phyloP scores from a whole-genome alignment of 2,888 invertebrate species.

The Heliconius charithonia region DNA sequence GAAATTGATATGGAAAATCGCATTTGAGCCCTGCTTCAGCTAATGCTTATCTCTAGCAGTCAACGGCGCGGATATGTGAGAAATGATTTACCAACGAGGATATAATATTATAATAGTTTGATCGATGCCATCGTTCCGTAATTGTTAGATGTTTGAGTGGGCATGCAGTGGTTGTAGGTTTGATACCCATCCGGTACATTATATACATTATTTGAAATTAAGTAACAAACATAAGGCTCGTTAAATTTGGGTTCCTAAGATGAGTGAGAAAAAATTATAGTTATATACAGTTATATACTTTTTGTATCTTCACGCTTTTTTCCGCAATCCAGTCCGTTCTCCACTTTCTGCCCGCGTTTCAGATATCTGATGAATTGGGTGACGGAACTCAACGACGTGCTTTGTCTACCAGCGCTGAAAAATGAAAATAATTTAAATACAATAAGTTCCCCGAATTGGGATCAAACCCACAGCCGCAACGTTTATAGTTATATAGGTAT shows the following conservation, averaged over 20 bases:
- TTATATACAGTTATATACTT: no score
- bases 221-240: no score
- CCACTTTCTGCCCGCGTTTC: not conserved
- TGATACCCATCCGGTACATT: not conserved
- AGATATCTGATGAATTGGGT: not conserved
- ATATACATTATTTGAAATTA: not conserved
- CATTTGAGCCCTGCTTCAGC: constrained; percentile 1
- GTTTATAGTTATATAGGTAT: no score
- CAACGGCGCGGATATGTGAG: not conserved
- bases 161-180: not conserved
- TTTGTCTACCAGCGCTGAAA: not conserved
- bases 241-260: no score
- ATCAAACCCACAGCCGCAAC: no score
- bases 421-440: not conserved
- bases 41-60: constrained; percentile 9
- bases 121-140: not conserved
- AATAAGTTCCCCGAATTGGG: no score
- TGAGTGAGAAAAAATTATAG: no score
- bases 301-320: no score
- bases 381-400: not conserved
- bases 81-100: not conserved
- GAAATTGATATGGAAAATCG: constrained; percentile 14
- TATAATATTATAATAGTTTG: not conserved
- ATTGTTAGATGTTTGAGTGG: not conserved
- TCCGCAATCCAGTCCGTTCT: not conserved